Percentiles rank a stretch among this genome's conserved stretches.
These are phyloP conservation scores for Aurelia aurita complex sp. Pacific DNA, from an alignment of 30 jellyfish, hydroid and myxozoan species.

Conservation along the genomic window DNA sequence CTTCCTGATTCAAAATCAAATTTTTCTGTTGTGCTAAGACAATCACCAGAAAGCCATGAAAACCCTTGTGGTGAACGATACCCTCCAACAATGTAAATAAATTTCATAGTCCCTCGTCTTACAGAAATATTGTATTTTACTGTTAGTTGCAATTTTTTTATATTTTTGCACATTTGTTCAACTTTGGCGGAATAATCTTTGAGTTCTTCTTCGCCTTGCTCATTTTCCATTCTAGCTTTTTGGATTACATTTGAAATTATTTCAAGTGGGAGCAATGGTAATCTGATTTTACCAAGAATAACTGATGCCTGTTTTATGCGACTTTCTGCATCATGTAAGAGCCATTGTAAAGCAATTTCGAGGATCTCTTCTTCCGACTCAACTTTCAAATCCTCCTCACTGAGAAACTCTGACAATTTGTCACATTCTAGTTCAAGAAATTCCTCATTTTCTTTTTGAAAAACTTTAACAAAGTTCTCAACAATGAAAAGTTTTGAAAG, in stretches of 20 bases:
- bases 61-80: slow-evolving; percentile 65
- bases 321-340: slow-evolving; percentile 1
- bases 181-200: not conserved
- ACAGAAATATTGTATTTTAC: slow-evolving; percentile 29
- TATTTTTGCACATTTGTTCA: slow-evolving; percentile 47
- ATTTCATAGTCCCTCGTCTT: slow-evolving; percentile 58
- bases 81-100: slow-evolving; percentile 65
- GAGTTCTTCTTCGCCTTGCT: not conserved
- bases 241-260: not conserved
- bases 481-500: slow-evolving; percentile 16
- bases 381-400: slow-evolving; percentile 52
- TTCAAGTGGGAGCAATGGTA: slow-evolving; percentile 34
- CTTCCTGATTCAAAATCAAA: slow-evolving; percentile 54
- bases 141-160: slow-evolving; percentile 48
- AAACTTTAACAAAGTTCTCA: slow-evolving; percentile 44
- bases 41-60: slow-evolving; percentile 62
- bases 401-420: slow-evolving; percentile 19
- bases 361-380: slow-evolving; percentile 61
- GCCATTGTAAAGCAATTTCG: slow-evolving; percentile 44
- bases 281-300: slow-evolving; percentile 33
- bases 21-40: slow-evolving; percentile 66
- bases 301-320: slow-evolving; percentile 28
- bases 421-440: slow-evolving; percentile 36
- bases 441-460: slow-evolving; percentile 38
- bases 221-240: not conserved